A percentile compares a stretch with the other conserved stretches of the same genome.
phyloP scores from a whole-genome alignment of 2,113 vertebrate species.

The Amphilophus citrinellus region DNA sequence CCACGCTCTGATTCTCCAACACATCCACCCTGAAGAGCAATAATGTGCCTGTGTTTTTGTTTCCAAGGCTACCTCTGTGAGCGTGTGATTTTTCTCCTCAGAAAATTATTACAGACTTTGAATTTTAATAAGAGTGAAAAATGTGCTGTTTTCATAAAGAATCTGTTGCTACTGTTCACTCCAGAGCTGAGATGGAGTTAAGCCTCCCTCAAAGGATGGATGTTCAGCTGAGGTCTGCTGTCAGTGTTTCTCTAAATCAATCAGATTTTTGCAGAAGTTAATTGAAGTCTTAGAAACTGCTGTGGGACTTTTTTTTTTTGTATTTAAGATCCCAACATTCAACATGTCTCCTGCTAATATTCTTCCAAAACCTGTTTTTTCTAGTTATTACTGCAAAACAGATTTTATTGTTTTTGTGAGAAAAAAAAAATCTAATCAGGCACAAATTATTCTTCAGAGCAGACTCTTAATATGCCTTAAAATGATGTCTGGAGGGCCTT shows the following conservation, averaged over 20 bases:
- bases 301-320: neutral
- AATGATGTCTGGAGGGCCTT: neutral
- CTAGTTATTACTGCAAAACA: neutral
- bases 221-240: neutral
- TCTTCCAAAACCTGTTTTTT: neutral
- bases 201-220: neutral
- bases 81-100: neutral
- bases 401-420: neutral
- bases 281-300: neutral
- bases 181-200: neutral
- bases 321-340: neutral
- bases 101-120: neutral
- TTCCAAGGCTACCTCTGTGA: accelerated
- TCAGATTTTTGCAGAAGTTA: neutral
- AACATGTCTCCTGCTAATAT: neutral
- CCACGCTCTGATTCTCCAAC: neutral
- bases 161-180: neutral
- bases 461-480: neutral
- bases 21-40: slow-evolving; percentile 21
- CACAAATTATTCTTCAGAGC: neutral
- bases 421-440: neutral
- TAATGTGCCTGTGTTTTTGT: neutral
- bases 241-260: neutral
- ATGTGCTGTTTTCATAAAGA: neutral
- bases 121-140: neutral